phyloP scores from a whole-genome alignment of 2,888 invertebrate species.

The Urechis unicinctus region DNA sequence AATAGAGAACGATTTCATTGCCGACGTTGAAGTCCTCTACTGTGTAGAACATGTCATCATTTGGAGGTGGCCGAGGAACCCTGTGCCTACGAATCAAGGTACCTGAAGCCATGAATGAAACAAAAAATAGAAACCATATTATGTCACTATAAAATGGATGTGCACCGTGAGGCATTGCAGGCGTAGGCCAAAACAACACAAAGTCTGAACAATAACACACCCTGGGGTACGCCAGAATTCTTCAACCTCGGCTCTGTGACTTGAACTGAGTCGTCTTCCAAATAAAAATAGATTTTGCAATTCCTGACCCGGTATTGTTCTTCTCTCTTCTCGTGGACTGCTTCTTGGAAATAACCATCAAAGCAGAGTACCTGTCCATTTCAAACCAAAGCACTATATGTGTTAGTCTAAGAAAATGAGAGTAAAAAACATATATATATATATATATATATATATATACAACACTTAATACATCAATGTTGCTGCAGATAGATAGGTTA shows the following conservation, averaged over 20 bases:
- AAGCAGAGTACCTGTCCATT: slow-evolving; percentile 68
- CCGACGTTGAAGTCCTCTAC: slow-evolving; percentile 83
- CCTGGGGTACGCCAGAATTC: slow-evolving; percentile 82
- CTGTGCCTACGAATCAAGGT: slow-evolving; percentile 74
- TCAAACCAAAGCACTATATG: neutral
- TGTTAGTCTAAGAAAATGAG: too few relatives aligned
- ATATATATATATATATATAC: too few relatives aligned
- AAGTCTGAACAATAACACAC: too few relatives aligned
- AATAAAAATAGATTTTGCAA: slow-evolving; percentile 76
- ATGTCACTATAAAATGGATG: neutral
- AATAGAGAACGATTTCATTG: slow-evolving; percentile 69
- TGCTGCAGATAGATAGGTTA: too few relatives aligned
- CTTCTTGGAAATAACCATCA: slow-evolving; percentile 74
- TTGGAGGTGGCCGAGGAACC: slow-evolving; percentile 68
- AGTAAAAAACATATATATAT: too few relatives aligned
- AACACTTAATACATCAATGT: too few relatives aligned
- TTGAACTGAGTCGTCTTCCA: slow-evolving; percentile 88
- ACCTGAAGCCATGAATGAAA: slow-evolving; percentile 56
- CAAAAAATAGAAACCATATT: too few relatives aligned
- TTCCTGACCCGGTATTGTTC: slow-evolving; percentile 67
- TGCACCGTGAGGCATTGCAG: too few relatives aligned
- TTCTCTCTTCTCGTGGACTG: slow-evolving; percentile 66
- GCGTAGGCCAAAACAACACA: neutral
- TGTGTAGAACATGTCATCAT: slow-evolving; percentile 71
- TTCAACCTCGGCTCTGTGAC: slow-evolving; percentile 72